Percentiles rank a stretch among this genome's conserved stretches.
These are phyloP conservation scores for Meda fulgida DNA, from an alignment of 2,797 vertebrate genomes.

Conservation along the genomic window DNA sequence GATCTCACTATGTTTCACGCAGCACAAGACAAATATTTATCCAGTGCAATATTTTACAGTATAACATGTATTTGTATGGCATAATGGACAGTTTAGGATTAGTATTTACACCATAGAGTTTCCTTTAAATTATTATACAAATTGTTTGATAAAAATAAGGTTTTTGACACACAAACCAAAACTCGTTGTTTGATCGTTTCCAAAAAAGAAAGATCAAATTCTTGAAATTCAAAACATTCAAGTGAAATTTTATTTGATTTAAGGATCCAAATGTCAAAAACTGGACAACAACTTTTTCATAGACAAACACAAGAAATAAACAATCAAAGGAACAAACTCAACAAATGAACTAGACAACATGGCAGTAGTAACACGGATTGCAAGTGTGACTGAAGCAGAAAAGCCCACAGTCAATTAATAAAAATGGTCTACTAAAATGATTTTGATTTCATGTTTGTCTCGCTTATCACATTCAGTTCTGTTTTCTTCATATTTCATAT, in stretches of 20 bases:
- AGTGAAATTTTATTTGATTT: slow-evolving; percentile 71
- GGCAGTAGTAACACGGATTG: slow-evolving; percentile 4
- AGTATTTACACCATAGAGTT: not conserved
- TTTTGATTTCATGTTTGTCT: not conserved
- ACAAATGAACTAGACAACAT: slow-evolving; percentile 25
- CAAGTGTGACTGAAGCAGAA: not conserved
- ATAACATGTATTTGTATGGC: not conserved
- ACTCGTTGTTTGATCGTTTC: not conserved
- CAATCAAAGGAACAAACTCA: not conserved
- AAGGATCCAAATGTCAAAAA: slow-evolving; percentile 57
- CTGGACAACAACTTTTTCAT: slow-evolving; percentile 12
- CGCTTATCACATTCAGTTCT: slow-evolving; percentile 18
- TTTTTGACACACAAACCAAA: slow-evolving; percentile 65
- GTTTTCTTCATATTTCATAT: slow-evolving; percentile 41
- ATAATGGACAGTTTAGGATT: slow-evolving; percentile 8
- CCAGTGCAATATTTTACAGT: not conserved
- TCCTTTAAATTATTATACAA: slow-evolving; percentile 83
- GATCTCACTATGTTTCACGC: not conserved
- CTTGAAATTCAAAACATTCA: slow-evolving; percentile 83
- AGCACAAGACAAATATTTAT: not conserved
- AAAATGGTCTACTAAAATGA: too few species aligned
- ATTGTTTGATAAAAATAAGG: slow-evolving; percentile 91
- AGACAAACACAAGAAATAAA: slow-evolving; percentile 1
- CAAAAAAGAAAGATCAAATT: slow-evolving; percentile 70
- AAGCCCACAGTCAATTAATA: not conserved